These are phyloP conservation scores for Mya arenaria DNA, from an alignment of 1,140 invertebrate genomes.

Conservation along the genomic window DNA sequence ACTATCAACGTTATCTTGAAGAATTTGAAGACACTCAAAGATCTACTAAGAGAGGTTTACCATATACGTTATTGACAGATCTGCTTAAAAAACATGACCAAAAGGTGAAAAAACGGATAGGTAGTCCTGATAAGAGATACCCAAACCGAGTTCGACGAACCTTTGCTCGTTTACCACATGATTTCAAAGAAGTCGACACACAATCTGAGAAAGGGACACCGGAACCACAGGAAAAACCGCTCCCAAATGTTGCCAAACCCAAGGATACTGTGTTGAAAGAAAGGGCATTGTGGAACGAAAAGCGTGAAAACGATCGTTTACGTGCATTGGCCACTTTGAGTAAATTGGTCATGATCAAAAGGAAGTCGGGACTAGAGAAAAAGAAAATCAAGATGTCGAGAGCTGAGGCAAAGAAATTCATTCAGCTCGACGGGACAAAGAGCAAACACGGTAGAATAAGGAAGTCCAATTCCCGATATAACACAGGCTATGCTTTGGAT, in stretches of 20 bases:
- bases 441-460: slow-evolving; percentile 7
- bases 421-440: not conserved
- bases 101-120: not conserved
- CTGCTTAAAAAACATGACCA: not conserved
- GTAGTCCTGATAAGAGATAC: not conserved
- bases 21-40: not conserved
- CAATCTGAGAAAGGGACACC: not conserved
- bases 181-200: not conserved
- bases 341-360: slow-evolving; percentile 18
- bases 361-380: not conserved
- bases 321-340: not conserved
- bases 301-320: not conserved
- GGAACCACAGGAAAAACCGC: no score
- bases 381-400: slow-evolving; percentile 4
- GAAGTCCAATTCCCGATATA: slow-evolving; percentile 5
- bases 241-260: not conserved
- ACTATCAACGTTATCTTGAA: not conserved
- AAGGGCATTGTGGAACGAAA: not conserved
- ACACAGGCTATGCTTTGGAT: not conserved
- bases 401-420: not conserved
- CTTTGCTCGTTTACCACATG: slow-evolving; percentile 4
- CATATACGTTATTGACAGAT: not conserved
- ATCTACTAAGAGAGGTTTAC: not conserved
- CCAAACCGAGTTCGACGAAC: slow-evolving; percentile 18
- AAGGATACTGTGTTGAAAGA: not conserved